phyloP scores from a whole-genome alignment of 2,797 vertebrate species.

The Margarornis squamiger region DNA sequence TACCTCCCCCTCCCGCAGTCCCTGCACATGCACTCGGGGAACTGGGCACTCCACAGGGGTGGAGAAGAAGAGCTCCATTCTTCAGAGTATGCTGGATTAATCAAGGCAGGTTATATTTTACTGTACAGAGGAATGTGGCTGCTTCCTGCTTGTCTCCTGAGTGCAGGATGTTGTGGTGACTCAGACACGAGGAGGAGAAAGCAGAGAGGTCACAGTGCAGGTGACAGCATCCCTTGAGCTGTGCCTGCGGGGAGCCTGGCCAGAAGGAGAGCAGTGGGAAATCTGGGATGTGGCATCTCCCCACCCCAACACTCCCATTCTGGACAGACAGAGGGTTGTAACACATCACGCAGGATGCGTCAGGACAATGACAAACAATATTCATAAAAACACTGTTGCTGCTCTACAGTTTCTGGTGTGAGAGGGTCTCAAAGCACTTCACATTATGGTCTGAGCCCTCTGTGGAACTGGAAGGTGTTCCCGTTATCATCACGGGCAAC shows the following conservation, averaged over 20 bases:
- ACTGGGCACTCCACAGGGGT: not conserved
- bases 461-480: not conserved
- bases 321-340: not conserved
- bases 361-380: not conserved
- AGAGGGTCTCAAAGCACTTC: not conserved
- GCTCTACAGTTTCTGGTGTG: not conserved
- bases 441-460: not conserved
- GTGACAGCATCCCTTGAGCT: not conserved
- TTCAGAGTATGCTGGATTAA: not conserved
- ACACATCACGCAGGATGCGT: not conserved
- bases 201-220: not conserved
- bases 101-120: conserved; percentile 12
- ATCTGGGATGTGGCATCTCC: not conserved
- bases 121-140: conserved; percentile 1
- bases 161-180: not conserved
- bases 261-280: not conserved
- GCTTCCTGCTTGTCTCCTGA: conserved; percentile 2
- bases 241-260: not conserved
- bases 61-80: conserved; percentile 23
- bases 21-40: conserved; percentile 26
- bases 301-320: not conserved
- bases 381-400: not conserved
- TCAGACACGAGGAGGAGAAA: not conserved
- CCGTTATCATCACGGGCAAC: not conserved
- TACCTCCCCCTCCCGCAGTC: not conserved